Percentiles rank a stretch among this genome's conserved stretches.
These are phyloP conservation scores for Pyrrhura leucotis DNA, from an alignment of 2,797 vertebrate genomes.

Conservation along the genomic window DNA sequence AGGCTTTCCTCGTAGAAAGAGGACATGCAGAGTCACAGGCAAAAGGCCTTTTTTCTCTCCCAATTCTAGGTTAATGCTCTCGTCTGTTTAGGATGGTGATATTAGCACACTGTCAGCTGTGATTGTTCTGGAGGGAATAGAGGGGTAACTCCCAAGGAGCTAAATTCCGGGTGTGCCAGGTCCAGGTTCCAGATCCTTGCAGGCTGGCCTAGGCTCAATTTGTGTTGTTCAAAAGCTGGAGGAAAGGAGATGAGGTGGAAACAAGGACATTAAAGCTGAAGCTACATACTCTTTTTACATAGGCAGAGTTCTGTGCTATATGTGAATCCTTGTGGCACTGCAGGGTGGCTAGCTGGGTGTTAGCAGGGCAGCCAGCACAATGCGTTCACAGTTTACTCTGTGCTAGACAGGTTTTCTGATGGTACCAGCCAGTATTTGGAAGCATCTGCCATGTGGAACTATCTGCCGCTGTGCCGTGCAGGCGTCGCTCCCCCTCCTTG, in stretches of 20 bases:
- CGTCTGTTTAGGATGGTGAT: not conserved
- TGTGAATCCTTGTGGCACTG: fast-evolving
- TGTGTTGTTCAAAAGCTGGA: not conserved
- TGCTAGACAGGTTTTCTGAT: fast-evolving
- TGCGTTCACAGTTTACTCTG: not conserved
- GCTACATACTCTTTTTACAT: not conserved
- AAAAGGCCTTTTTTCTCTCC: not conserved
- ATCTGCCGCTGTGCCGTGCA: not conserved
- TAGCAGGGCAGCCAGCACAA: not conserved
- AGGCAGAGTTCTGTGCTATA: not conserved
- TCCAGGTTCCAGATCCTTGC: not conserved
- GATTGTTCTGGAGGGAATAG: not conserved
- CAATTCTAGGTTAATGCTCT: not conserved
- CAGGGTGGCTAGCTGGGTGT: fast-evolving
- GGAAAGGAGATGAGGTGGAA: not conserved
- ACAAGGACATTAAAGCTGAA: not conserved
- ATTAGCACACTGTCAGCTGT: not conserved
- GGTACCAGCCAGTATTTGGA: not conserved
- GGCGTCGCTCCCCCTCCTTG: fast-evolving
- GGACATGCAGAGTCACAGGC: not conserved
- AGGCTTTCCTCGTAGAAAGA: not conserved
- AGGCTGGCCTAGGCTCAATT: not conserved
- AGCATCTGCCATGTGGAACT: not conserved
- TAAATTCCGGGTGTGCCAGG: not conserved
- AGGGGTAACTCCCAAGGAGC: not conserved